Conservation (phyloP, 2,113 vertebrate species). For the Indicator maculatus region DNA sequence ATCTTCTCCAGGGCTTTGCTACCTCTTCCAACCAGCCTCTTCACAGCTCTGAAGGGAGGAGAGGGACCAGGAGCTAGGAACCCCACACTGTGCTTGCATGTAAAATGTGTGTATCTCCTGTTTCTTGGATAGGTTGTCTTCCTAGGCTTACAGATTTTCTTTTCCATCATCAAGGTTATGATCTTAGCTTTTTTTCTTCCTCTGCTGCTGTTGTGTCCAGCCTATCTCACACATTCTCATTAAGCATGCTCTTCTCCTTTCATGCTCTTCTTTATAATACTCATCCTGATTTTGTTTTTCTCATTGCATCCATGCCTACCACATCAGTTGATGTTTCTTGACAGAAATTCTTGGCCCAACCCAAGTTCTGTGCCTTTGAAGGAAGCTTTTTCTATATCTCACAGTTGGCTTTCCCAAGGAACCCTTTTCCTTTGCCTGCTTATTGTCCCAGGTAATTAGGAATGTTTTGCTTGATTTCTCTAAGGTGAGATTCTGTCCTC, state of each 20-base stretch:
- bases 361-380: neutral
- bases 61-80: neutral
- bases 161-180: neutral
- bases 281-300: neutral
- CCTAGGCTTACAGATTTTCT: neutral
- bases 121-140: neutral
- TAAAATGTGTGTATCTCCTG: accelerated
- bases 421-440: neutral
- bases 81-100: neutral
- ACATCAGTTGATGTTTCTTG: neutral
- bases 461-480: neutral
- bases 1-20: neutral
- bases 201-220: neutral
- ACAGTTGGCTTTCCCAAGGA: neutral
- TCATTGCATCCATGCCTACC: neutral
- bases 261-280: neutral
- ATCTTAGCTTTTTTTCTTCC: neutral
- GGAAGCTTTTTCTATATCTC: neutral
- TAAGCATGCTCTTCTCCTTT: neutral
- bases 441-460: neutral
- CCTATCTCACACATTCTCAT: neutral
- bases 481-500: neutral
- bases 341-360: neutral
- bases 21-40: neutral
- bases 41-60: neutral